phyloP scores from a whole-genome alignment of 1,140 invertebrate genomes.

The Trichoplusia ni region DNA sequence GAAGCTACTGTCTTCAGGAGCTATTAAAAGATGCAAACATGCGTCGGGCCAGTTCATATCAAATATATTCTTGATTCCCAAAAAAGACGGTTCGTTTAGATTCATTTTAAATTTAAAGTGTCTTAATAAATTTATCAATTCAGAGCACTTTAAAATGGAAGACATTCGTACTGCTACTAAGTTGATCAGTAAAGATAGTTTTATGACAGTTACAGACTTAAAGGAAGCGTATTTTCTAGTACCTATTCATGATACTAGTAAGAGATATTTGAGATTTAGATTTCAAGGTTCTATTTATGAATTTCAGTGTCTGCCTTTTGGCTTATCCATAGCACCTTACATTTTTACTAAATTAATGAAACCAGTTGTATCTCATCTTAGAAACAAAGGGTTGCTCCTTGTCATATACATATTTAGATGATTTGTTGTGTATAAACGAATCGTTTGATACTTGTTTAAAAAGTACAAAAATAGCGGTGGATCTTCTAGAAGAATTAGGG shows the following conservation, averaged over 20 bases:
- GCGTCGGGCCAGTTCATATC: too few relatives aligned
- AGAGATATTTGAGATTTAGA: not conserved
- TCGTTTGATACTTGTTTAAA: not conserved
- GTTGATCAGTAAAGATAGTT: not conserved
- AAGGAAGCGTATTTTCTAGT: not conserved
- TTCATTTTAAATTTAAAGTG: too few relatives aligned
- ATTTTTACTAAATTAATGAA: not conserved
- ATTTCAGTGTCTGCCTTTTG: not conserved
- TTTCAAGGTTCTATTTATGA: not conserved
- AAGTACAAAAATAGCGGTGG: not conserved
- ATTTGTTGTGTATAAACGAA: not conserved
- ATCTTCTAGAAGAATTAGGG: not conserved
- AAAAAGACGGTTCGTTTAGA: too few relatives aligned
- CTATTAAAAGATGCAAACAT: too few relatives aligned
- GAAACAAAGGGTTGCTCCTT: not conserved
- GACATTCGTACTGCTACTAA: not conserved
- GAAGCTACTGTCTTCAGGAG: too few relatives aligned
- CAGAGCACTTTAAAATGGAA: slow-evolving; percentile 1
- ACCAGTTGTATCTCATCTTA: not conserved
- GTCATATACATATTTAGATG: not conserved
- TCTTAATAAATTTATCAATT: too few relatives aligned
- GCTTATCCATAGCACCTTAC: not conserved
- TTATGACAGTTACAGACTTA: not conserved
- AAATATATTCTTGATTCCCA: too few relatives aligned
- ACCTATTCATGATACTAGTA: not conserved